A percentile compares a stretch with the other conserved stretches of the same genome.
Conservation (phyloP, 2,888 invertebrate genomes). For the Tipula lateralis region DNA sequence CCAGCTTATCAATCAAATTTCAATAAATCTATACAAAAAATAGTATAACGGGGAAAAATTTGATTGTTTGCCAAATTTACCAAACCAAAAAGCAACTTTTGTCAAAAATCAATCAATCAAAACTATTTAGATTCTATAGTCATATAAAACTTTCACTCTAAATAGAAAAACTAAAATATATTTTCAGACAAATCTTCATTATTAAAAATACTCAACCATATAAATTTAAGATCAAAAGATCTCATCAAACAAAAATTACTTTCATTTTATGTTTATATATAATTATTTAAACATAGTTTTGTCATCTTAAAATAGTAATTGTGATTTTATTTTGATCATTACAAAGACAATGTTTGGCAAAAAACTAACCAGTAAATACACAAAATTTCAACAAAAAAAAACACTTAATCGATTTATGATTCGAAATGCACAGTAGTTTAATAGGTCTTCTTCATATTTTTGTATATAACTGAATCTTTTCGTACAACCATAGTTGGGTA, state of each 20-base stretch:
- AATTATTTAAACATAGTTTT: neutral
- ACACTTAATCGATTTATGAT: neutral
- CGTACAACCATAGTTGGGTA: neutral
- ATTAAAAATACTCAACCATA: neutral
- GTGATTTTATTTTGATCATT: neutral
- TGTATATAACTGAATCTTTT: neutral
- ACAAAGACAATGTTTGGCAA: neutral
- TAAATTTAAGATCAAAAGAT: constrained; percentile 6
- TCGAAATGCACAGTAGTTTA: neutral
- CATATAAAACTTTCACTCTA: neutral
- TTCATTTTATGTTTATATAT: too few relatives aligned
- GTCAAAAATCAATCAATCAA: constrained; percentile 11
- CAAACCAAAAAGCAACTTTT: neutral
- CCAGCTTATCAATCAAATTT: constrained; percentile 1
- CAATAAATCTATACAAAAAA: neutral
- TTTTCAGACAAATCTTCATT: constrained; percentile 4
- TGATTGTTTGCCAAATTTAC: neutral
- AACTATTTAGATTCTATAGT: neutral
- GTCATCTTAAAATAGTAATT: neutral
- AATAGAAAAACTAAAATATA: neutral
- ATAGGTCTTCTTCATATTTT: neutral
- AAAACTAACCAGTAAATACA: neutral
- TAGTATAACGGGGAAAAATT: neutral
- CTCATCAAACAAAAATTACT: neutral
- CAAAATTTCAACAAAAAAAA: neutral